Conservation (phyloP, 2,113 vertebrate genomes). For the Pygathrix nemaeus region DNA sequence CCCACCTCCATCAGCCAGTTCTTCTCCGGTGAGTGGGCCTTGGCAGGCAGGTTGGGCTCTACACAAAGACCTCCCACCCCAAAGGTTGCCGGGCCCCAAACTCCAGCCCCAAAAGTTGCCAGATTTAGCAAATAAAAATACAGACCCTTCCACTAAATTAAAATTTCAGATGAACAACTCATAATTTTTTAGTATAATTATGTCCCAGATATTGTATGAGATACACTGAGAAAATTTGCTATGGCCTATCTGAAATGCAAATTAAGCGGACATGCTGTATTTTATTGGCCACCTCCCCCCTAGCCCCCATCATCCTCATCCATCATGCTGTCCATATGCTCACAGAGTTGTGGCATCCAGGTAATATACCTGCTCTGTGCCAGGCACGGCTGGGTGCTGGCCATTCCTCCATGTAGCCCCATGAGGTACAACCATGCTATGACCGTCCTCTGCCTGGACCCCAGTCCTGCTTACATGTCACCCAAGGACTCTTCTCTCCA, state of each 20-base stretch:
- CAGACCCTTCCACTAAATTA: background rate
- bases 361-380: background rate
- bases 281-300: background rate
- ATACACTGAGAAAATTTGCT: background rate
- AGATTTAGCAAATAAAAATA: slow-evolving; percentile 16
- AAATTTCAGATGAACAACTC: background rate
- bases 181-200: background rate
- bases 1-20: slow-evolving; percentile 96
- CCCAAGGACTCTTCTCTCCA: background rate
- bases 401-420: background rate
- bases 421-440: background rate
- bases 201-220: background rate
- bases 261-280: background rate
- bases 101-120: background rate
- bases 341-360: background rate
- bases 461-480: background rate
- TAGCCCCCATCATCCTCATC: background rate
- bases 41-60: background rate
- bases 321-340: background rate
- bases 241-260: background rate
- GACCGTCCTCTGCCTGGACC: background rate
- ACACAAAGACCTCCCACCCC: background rate
- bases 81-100: background rate
- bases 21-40: slow-evolving; percentile 92
- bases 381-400: background rate